These are phyloP conservation scores for Heliconius sara DNA, from an alignment of 2,888 invertebrate species.

Conservation along the genomic window DNA sequence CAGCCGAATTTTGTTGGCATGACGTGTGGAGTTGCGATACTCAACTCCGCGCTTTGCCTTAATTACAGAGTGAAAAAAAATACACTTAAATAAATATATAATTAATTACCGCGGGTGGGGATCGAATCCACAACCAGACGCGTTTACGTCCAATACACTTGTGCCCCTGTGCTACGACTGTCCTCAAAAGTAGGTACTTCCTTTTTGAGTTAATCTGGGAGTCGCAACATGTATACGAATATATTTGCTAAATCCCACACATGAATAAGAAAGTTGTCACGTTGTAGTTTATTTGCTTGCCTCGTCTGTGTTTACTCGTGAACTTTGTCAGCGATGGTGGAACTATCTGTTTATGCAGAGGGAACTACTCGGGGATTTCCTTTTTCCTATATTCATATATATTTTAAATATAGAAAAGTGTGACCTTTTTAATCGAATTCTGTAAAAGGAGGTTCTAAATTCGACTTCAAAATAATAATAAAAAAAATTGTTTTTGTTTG, in stretches of 20 bases:
- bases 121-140: no score
- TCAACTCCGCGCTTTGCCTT: no score
- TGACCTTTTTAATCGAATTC: neutral
- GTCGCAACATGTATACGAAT: conserved; percentile 7
- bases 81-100: no score
- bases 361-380: neutral
- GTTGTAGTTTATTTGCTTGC: conserved; percentile 39
- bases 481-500: no score
- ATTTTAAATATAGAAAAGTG: neutral
- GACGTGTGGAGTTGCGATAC: no score
- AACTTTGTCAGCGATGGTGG: conserved; percentile 25
- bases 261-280: conserved; percentile 41
- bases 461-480: no score
- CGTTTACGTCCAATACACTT: no score
- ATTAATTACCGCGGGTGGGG: no score
- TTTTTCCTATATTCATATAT: neutral
- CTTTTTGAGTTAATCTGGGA: conserved; percentile 16
- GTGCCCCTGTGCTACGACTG: no score
- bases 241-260: conserved; percentile 20
- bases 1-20: no score
- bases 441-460: no score
- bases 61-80: no score
- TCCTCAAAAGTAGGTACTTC: neutral
- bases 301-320: conserved; percentile 31
- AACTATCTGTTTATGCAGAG: conserved; percentile 22